Evolutionary conservation across 2,888 invertebrate species (phyloP).

Genomic region (Taenaris catops): DNA sequence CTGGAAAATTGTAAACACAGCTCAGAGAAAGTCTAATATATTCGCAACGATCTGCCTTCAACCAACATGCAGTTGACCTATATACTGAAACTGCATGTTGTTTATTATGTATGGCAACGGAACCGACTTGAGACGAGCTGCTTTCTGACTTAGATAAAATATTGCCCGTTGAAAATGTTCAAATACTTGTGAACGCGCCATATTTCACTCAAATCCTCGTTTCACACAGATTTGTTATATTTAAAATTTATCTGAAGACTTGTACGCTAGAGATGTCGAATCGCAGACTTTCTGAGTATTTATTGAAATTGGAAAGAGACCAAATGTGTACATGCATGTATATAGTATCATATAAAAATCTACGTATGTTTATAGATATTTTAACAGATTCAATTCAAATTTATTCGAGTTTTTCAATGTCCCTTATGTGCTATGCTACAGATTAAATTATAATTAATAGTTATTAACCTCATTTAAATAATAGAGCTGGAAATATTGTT

Average conservation of each 20-base stretch:
- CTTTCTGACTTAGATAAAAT: constrained; percentile 27
- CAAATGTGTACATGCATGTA: too few relatives aligned
- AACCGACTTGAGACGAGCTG: constrained; percentile 26
- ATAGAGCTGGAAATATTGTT: too few relatives aligned
- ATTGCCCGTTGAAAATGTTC: constrained; percentile 27
- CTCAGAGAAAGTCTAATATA: constrained; percentile 22
- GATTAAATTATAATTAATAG: too few relatives aligned
- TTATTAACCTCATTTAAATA: too few relatives aligned
- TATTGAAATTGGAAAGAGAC: constrained; percentile 9
- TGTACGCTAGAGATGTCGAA: constrained; percentile 2
- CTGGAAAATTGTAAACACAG: constrained; percentile 21
- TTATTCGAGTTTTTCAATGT: too few relatives aligned
- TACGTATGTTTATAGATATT: too few relatives aligned
- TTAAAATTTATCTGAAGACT: constrained; percentile 14
- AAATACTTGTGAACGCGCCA: constrained; percentile 22
- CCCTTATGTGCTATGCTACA: too few relatives aligned
- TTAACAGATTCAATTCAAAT: too few relatives aligned
- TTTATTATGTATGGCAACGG: constrained; percentile 28
- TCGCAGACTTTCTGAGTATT: constrained; percentile 7
- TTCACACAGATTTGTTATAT: constrained; percentile 18
- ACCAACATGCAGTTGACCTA: constrained; percentile 25
- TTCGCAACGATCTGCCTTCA: constrained; percentile 23
- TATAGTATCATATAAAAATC: too few relatives aligned
- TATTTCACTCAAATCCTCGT: constrained; percentile 16
- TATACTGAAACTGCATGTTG: constrained; percentile 27